phyloP scores from a whole-genome alignment of 2,113 vertebrate genomes.

The Epinephelus fuscoguttatus region DNA sequence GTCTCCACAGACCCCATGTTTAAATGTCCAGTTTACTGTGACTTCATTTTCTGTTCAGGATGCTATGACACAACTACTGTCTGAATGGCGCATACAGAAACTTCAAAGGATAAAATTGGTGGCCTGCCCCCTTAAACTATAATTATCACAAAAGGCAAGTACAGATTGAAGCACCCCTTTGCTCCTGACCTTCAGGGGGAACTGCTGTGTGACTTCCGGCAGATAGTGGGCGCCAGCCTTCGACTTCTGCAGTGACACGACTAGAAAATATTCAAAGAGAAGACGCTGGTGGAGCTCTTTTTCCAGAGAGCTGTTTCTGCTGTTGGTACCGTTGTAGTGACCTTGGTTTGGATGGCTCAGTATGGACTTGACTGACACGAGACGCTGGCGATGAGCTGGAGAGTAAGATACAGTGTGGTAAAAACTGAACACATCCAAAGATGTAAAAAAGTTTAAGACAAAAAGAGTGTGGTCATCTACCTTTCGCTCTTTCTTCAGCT shows the following conservation, averaged over 20 bases:
- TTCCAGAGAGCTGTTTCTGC: conserved; percentile 70
- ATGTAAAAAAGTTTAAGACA: neutral
- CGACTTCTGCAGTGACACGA: conserved; percentile 91
- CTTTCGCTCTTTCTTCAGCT: conserved; percentile 91
- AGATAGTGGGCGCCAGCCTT: conserved; percentile 87
- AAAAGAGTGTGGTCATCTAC: conserved; percentile 69
- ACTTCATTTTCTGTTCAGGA: no score
- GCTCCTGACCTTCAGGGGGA: conserved; percentile 88
- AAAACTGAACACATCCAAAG: neutral
- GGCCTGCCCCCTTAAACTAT: neutral
- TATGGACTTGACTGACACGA: conserved; percentile 89
- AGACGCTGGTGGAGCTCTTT: conserved; percentile 87
- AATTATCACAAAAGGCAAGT: neutral
- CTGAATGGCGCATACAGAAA: no score
- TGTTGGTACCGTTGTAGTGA: conserved; percentile 34
- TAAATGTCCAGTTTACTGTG: neutral
- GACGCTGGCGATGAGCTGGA: conserved; percentile 89
- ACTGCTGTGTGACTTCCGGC: conserved; percentile 93
- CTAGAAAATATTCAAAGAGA: conserved; percentile 93
- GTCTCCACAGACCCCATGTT: no score
- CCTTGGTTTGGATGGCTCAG: conserved; percentile 85
- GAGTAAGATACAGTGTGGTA: neutral
- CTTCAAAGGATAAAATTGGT: neutral
- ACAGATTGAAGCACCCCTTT: neutral
- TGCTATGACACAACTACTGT: no score